Conservation (phyloP, 2,797 vertebrate genomes). For the Coregonus sp. region DNA sequence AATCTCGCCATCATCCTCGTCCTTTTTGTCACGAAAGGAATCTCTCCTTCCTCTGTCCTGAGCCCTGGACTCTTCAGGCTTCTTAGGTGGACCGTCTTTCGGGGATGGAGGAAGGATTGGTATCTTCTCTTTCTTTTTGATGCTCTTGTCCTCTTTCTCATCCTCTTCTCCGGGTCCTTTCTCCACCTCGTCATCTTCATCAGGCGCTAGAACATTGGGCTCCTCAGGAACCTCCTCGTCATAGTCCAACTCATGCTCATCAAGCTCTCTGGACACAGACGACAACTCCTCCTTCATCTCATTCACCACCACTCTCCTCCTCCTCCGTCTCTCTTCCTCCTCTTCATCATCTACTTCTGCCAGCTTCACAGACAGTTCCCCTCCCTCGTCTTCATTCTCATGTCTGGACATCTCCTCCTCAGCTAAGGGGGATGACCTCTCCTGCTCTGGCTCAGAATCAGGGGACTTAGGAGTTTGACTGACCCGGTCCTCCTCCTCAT, state of each 20-base stretch:
- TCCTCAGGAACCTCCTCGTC: slow-evolving; percentile 98
- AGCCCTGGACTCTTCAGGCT: slow-evolving; percentile 61
- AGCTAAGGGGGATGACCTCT: slow-evolving; percentile 37
- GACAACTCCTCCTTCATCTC: slow-evolving; percentile 81
- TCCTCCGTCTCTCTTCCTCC: slow-evolving; percentile 62
- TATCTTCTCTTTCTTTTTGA: slow-evolving; percentile 70
- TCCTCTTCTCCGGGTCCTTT: slow-evolving; percentile 76
- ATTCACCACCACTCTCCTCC: slow-evolving; percentile 68
- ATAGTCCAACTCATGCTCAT: slow-evolving; percentile 96
- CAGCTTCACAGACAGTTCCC: slow-evolving; percentile 9
- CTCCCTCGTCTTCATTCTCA: slow-evolving; percentile 71
- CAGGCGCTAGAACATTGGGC: slow-evolving; percentile 68
- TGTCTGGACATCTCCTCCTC: slow-evolving; percentile 72
- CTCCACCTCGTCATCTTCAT: slow-evolving; percentile 79
- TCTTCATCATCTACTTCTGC: slow-evolving; percentile 64
- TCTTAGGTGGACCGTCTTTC: slow-evolving; percentile 59
- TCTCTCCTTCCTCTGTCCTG: slow-evolving; percentile 77
- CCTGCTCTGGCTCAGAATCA: slow-evolving; percentile 79
- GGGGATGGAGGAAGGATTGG: slow-evolving; percentile 72
- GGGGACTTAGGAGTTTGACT: slow-evolving; percentile 82
- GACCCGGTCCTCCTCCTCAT: slow-evolving; percentile 56
- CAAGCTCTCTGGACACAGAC: slow-evolving; percentile 91
- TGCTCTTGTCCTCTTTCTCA: slow-evolving; percentile 57
- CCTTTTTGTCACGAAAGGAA: slow-evolving; percentile 86
- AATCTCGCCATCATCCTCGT: slow-evolving; percentile 95